These are phyloP conservation scores for Stigmatopora nigra DNA, from an alignment of 2,113 vertebrate species.

Conservation along the genomic window DNA sequence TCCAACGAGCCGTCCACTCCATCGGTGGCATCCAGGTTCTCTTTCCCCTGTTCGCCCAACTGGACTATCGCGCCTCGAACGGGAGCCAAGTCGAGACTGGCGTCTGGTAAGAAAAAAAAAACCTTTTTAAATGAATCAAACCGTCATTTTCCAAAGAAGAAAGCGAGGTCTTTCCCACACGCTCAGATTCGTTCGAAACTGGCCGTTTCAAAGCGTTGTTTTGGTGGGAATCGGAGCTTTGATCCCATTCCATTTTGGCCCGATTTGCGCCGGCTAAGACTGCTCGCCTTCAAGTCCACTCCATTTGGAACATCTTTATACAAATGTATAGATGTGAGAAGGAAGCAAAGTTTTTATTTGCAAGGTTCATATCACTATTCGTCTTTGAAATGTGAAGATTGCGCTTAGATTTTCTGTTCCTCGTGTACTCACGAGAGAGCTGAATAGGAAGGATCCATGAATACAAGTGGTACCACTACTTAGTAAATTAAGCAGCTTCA, in stretches of 20 bases:
- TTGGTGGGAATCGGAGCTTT: constrained; percentile 35
- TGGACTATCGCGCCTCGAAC: constrained; percentile 84
- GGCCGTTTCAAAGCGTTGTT: constrained; percentile 22
- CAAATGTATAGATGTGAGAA: too few relatives aligned
- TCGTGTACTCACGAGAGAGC: too few relatives aligned
- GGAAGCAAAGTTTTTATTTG: too few relatives aligned
- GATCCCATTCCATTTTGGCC: constrained; percentile 43
- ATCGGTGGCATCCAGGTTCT: constrained; percentile 95
- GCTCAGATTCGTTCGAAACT: constrained; percentile 6
- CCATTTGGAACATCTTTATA: constrained; percentile 12
- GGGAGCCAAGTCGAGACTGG: constrained; percentile 86
- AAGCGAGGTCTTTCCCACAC: too few relatives aligned
- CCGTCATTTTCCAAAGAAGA: too few relatives aligned
- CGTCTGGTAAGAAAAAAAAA: constrained; percentile 73
- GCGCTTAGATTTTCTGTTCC: too few relatives aligned
- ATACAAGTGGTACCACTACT: too few relatives aligned
- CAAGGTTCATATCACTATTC: too few relatives aligned
- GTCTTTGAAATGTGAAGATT: too few relatives aligned
- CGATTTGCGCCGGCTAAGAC: constrained; percentile 22
- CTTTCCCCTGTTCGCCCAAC: constrained; percentile 90
- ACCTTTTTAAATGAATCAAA: not conserved
- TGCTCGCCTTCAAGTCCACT: constrained; percentile 26
- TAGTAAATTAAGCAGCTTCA: too few relatives aligned
- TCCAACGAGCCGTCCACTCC: constrained; percentile 94
- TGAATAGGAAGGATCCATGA: too few relatives aligned